Percentiles rank a stretch among this genome's conserved stretches.
Conservation (phyloP, 2,113 vertebrate genomes). For the Oryzias javanicus region DNA sequence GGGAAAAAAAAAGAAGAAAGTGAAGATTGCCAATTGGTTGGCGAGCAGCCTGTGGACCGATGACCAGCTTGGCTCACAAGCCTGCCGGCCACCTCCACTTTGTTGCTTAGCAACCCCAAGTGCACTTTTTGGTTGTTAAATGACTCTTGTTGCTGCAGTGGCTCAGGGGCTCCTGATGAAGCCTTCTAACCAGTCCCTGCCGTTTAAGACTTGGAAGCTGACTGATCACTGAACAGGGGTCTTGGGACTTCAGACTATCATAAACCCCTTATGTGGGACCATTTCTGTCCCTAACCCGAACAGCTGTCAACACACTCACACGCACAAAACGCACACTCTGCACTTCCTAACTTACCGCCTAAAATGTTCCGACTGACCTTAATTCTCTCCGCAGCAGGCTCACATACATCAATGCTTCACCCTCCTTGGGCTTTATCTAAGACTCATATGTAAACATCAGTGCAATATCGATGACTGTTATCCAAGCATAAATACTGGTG, state of each 20-base stretch:
- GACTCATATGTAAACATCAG: conserved; percentile 15
- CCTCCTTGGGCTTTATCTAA: conserved; percentile 14
- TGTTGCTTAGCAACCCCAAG: conserved; percentile 76
- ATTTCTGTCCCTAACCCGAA: conserved; percentile 33
- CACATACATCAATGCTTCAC: conserved; percentile 12
- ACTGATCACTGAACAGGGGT: conserved; percentile 67
- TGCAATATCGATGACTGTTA: neutral
- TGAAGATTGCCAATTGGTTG: conserved; percentile 69
- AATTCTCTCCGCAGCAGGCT: conserved; percentile 15
- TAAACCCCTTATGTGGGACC: conserved; percentile 52
- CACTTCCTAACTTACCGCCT: conserved; percentile 26
- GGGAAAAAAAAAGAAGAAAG: conserved; percentile 45
- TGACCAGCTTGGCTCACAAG: conserved; percentile 52
- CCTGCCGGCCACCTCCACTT: conserved; percentile 57
- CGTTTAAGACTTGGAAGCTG: conserved; percentile 64
- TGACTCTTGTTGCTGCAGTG: conserved; percentile 74
- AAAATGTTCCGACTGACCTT: conserved; percentile 31
- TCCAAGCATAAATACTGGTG: neutral
- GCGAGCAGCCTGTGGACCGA: conserved; percentile 62
- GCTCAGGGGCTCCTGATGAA: conserved; percentile 72
- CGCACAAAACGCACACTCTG: conserved; percentile 5
- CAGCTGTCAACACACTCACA: conserved; percentile 9
- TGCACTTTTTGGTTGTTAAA: conserved; percentile 72
- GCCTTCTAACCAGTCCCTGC: conserved; percentile 64
- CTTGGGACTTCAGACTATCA: conserved; percentile 40